Conservation (phyloP, 2,888 invertebrate genomes). For the Yponomeuta evonymella region DNA sequence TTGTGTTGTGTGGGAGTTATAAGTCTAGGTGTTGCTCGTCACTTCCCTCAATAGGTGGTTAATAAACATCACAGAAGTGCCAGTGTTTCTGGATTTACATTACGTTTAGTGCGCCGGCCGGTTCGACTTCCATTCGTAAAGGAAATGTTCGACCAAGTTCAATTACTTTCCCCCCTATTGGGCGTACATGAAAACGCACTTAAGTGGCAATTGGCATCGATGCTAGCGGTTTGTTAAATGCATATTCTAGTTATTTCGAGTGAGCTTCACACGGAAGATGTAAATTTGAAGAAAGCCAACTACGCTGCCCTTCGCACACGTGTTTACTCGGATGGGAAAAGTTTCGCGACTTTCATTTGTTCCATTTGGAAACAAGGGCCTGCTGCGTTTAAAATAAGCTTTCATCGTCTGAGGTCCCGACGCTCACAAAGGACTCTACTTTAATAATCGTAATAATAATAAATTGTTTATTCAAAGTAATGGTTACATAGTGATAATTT, state of each 20-base stretch:
- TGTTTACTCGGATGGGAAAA: conserved; percentile 8
- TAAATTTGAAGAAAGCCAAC: conserved; percentile 13
- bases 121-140: neutral
- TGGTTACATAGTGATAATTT: no score
- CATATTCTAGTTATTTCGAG: conserved; percentile 13
- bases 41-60: no score
- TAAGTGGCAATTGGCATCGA: conserved; percentile 15
- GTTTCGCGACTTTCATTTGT: neutral
- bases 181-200: conserved; percentile 28
- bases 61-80: no score
- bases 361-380: neutral
- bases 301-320: neutral
- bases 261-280: conserved; percentile 16
- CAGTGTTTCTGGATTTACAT: neutral
- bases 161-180: conserved; percentile 17
- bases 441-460: no score
- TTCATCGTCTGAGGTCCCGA: neutral
- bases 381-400: neutral
- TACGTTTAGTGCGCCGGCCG: neutral
- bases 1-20: no score
- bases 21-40: no score
- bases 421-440: neutral
- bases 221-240: neutral
- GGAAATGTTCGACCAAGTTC: conserved; percentile 3
- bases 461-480: no score